Evolutionary conservation across 2,888 invertebrate genomes (phyloP), one percentile per base, ranked within the genome.

Genomic region (Zygaena filipendulae): DNA sequence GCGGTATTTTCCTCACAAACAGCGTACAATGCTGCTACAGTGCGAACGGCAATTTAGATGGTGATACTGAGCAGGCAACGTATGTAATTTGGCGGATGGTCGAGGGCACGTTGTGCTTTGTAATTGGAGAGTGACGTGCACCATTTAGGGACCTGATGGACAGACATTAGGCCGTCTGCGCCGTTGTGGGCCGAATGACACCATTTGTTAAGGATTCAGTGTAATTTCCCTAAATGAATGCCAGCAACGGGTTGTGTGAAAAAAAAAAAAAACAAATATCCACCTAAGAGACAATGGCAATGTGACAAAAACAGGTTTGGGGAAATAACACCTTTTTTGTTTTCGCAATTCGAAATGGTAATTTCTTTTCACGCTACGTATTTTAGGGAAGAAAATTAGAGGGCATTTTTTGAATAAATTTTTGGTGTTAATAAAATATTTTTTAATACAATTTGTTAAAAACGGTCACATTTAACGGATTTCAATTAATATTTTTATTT

Each of bases 131-230:
- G 59, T 72, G 74, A 74, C 71, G 70, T 68, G 64, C 60, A 60
- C 68, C 72, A 70, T 77, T 75, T 74, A 70, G 66, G 61, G 63
- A 49, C 49, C 66, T 74, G 74, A 77, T 75, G 74, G 75, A 64
- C 58, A 57, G 58, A 71, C 75, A 77, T 77, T 77, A 77, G 67
- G 61, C 63, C 54, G 75, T 75, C 75, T 75, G 70, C 63, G 53
- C 51, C 49, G 59, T 64, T 64, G 67, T 61, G 63, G 58, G 54
- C 49, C 50, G 51, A 50, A 49, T 51, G 52, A 49, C 62, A 59
- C 68, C 70, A 70, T 74, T 75, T 70, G 66, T 58, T 56, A 58
- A 59, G 68, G 68, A 64, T 49, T 54, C 54, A 43, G 47, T 49
- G 67, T 67, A 69, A 72, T 74, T 71, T 67, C 48, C 61, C 56